These are phyloP conservation scores for Kradibia gibbosae DNA, from an alignment of 1,140 invertebrate species.

Conservation along the genomic window DNA sequence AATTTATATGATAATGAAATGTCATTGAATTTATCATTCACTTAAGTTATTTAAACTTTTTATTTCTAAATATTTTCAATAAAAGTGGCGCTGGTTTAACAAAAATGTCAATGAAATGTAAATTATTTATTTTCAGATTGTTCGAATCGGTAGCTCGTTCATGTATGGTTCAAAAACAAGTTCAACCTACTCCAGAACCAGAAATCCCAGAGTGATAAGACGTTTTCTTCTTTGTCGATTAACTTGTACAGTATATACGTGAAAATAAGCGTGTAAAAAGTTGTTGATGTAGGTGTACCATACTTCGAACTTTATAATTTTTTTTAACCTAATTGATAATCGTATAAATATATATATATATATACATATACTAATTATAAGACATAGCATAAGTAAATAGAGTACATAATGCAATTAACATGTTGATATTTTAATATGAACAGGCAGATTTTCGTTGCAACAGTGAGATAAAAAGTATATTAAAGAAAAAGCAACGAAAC, in stretches of 20 bases:
- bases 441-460: slow-evolving; percentile 55
- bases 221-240: slow-evolving; percentile 62
- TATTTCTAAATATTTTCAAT: slow-evolving; percentile 16
- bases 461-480: slow-evolving; percentile 62
- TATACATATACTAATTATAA: slow-evolving; percentile 51
- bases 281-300: slow-evolving; percentile 70
- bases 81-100: background rate
- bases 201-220: slow-evolving; percentile 76
- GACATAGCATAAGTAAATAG: slow-evolving; percentile 40
- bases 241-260: slow-evolving; percentile 68
- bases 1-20: background rate
- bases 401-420: slow-evolving; percentile 56
- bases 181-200: slow-evolving; percentile 74
- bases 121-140: slow-evolving; percentile 76
- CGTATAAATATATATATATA: slow-evolving; percentile 55
- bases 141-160: slow-evolving; percentile 95
- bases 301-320: slow-evolving; percentile 59
- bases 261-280: slow-evolving; percentile 71
- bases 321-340: slow-evolving; percentile 56
- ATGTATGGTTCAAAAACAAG: slow-evolving; percentile 89
- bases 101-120: slow-evolving; percentile 13
- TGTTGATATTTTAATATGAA: slow-evolving; percentile 64
- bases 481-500: slow-evolving; percentile 60
- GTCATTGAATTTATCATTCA: slow-evolving; percentile 24
- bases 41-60: slow-evolving; percentile 59